These are phyloP conservation scores for Agrotis puta DNA, from an alignment of 2,888 invertebrate species.

Conservation along the genomic window DNA sequence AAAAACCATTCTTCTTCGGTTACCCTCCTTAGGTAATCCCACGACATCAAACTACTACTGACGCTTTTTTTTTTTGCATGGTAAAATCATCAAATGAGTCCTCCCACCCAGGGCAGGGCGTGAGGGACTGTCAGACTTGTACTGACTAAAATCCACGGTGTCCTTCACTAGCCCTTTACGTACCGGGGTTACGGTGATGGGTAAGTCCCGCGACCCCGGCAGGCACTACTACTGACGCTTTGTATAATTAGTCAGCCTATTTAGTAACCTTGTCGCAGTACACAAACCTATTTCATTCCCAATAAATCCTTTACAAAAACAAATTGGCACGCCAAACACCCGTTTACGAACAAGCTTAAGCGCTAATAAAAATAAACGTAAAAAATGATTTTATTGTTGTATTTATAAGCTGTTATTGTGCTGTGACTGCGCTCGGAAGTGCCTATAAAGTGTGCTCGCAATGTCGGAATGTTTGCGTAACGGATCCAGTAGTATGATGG, in stretches of 20 bases:
- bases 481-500: slow-evolving; percentile 39
- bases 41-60: no score
- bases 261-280: neutral
- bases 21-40: no score
- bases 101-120: no score
- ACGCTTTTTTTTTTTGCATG: no score
- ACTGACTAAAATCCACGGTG: no score
- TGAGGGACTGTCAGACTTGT: no score
- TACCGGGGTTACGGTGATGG: no score
- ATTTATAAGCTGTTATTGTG: slow-evolving; percentile 64
- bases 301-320: slow-evolving; percentile 52
- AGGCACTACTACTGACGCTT: no score
- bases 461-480: slow-evolving; percentile 58
- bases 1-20: no score
- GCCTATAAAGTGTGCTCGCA: slow-evolving; percentile 52
- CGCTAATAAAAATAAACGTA: slow-evolving; percentile 61
- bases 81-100: no score
- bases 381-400: slow-evolving; percentile 63
- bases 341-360: slow-evolving; percentile 61
- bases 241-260: neutral
- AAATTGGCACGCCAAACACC: slow-evolving; percentile 42
- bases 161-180: no score
- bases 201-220: no score
- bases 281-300: neutral
- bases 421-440: slow-evolving; percentile 54